Evolutionary conservation across 2,888 invertebrate genomes (phyloP).

Genomic region (Eledone cirrhosa): DNA sequence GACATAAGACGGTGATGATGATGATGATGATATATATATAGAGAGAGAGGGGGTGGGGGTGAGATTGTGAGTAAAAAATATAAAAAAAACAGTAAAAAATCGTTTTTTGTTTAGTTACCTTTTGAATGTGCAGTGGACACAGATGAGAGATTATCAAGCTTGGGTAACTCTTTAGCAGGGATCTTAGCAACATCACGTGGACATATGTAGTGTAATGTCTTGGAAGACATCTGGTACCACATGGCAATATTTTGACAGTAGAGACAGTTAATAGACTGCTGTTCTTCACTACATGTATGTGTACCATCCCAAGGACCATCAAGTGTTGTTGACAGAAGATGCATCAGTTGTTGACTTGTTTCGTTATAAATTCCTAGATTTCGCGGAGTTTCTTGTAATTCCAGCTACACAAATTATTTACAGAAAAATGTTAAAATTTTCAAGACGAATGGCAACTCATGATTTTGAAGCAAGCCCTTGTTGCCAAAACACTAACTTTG

Average conservation of each 20-base stretch:
- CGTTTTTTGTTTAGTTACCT: background rate
- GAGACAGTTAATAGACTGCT: conserved; percentile 77
- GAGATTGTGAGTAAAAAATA: no score
- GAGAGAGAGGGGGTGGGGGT: no score
- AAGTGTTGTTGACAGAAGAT: conserved; percentile 80
- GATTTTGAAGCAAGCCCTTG: no score
- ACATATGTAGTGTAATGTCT: conserved; percentile 59
- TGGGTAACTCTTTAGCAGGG: conserved; percentile 63
- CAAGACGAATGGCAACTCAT: no score
- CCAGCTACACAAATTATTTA: conserved; percentile 73
- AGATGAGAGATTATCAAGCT: conserved; percentile 60
- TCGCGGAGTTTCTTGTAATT: conserved; percentile 83
- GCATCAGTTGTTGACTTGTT: conserved; percentile 77
- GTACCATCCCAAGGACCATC: conserved; percentile 78
- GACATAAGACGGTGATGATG: no score
- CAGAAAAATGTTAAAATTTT: no score
- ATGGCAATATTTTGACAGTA: conserved; percentile 85
- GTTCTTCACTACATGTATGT: conserved; percentile 70
- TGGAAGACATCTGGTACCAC: conserved; percentile 83
- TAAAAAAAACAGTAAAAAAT: no score
- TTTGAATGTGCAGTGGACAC: conserved; percentile 17
- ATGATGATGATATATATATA: no score
- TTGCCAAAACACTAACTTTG: no score
- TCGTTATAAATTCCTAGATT: conserved; percentile 81
- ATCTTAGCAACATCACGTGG: conserved; percentile 61